These are phyloP conservation scores for Rhopilema esculentum DNA, from an alignment of 30 jellyfish, hydroid and myxozoan species.

Conservation along the genomic window DNA sequence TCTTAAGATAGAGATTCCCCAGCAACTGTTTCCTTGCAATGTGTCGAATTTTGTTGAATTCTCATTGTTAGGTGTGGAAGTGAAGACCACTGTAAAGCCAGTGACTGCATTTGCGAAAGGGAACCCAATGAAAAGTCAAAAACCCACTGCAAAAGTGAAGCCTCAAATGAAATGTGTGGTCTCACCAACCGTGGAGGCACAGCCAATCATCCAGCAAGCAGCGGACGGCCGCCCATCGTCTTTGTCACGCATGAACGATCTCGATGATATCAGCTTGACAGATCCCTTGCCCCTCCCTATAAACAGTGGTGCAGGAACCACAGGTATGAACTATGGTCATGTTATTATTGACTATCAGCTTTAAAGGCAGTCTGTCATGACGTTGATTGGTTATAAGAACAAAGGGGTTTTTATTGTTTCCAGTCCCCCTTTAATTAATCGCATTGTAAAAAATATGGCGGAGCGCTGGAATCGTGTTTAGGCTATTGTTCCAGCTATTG, in stretches of 20 bases:
- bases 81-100: slow-evolving; percentile 71
- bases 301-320: not conserved
- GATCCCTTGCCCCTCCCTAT: slow-evolving; percentile 66
- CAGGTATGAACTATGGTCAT: not conserved
- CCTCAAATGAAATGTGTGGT: slow-evolving; percentile 85
- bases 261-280: slow-evolving; percentile 86
- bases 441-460: too few relatives aligned
- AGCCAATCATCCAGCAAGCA: slow-evolving; percentile 31
- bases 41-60: too few relatives aligned
- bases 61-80: slow-evolving; percentile 4
- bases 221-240: slow-evolving; percentile 15
- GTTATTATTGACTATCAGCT: not conserved
- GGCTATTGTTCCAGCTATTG: too few relatives aligned
- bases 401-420: too few relatives aligned
- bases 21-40: too few relatives aligned
- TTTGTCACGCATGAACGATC: slow-evolving; percentile 91
- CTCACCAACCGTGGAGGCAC: slow-evolving; percentile 70
- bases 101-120: slow-evolving; percentile 74
- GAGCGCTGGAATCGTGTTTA: too few relatives aligned
- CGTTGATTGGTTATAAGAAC: too few relatives aligned
- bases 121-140: slow-evolving; percentile 53
- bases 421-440: too few relatives aligned
- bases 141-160: slow-evolving; percentile 99
- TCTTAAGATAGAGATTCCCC: too few relatives aligned
- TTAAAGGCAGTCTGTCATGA: too few relatives aligned